phyloP scores from a whole-genome alignment of 2,888 invertebrate species.

The Plutella xylostella region DNA sequence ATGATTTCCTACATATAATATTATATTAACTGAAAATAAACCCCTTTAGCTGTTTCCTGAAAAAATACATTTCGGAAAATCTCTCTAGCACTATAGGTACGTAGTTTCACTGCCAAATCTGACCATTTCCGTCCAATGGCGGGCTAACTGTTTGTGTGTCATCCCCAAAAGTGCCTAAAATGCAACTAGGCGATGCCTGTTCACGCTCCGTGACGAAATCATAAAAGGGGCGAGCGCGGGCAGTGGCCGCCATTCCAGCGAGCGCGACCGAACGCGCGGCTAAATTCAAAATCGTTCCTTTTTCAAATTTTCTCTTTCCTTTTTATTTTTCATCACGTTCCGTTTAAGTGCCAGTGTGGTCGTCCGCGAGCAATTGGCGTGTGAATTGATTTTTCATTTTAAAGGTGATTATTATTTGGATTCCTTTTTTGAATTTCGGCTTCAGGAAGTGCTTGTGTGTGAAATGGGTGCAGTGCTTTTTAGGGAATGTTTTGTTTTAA shows the following conservation, averaged over 20 bases:
- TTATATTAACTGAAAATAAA: no score
- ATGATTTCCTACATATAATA: no score
- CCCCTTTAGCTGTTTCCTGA: no score
- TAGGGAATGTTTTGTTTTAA: no score
- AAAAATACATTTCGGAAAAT: no score
- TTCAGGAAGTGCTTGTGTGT: constrained; percentile 26
- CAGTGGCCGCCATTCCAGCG: constrained; percentile 38
- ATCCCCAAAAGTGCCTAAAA: background rate
- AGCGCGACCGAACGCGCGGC: constrained; percentile 41
- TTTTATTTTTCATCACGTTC: constrained; percentile 39
- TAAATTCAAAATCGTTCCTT: constrained; percentile 23
- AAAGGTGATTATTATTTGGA: constrained; percentile 50
- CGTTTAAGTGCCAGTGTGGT: constrained; percentile 59
- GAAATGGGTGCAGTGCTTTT: constrained; percentile 5
- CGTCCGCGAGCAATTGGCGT: constrained; percentile 60
- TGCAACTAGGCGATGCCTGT: constrained; percentile 12
- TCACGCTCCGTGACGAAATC: constrained; percentile 59
- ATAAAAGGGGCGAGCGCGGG: constrained; percentile 48
- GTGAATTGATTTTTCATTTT: constrained; percentile 59
- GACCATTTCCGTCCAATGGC: no score
- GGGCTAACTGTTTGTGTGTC: background rate
- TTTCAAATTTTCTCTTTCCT: constrained; percentile 23
- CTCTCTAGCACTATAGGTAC: no score
- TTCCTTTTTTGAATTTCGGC: constrained; percentile 19
- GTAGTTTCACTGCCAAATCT: no score